Evolutionary conservation across 2,113 vertebrate species (phyloP).

Genomic region (Paedocypris sp.): DNA sequence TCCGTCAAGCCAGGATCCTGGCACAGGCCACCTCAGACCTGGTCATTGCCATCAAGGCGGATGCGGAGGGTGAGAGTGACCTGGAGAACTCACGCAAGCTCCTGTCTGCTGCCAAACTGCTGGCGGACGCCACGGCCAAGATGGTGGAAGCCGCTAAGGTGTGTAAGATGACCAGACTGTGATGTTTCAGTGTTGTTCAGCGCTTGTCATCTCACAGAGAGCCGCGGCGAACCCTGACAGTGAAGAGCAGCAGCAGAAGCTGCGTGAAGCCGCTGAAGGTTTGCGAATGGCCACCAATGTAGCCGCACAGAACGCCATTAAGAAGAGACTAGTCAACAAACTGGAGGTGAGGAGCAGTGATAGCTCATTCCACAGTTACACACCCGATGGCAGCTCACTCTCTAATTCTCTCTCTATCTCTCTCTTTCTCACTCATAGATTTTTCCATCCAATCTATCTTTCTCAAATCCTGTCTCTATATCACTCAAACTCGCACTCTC

Average conservation of each 20-base stretch:
- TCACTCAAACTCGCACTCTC: no score
- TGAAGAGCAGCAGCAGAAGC: constrained; percentile 89
- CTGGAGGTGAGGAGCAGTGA: constrained; percentile 68
- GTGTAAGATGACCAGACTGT: not conserved
- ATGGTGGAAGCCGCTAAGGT: constrained; percentile 99
- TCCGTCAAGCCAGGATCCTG: constrained; percentile 89
- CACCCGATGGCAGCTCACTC: no score
- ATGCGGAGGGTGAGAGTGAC: constrained; percentile 86
- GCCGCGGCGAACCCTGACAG: constrained; percentile 94
- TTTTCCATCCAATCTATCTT: no score
- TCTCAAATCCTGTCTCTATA: no score
- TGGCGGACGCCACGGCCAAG: constrained; percentile 90
- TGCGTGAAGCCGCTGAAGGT: constrained; percentile 88
- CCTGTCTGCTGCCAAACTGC: constrained; percentile 85
- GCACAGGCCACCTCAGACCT: constrained; percentile 93
- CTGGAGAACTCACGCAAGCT: constrained; percentile 93
- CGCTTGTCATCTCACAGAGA: constrained; percentile 65
- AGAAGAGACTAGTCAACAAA: constrained; percentile 91
- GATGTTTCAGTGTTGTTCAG: not conserved
- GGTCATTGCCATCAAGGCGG: constrained; percentile 93
- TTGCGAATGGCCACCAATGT: constrained; percentile 91
- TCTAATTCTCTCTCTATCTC: no score
- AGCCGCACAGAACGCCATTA: constrained; percentile 91
- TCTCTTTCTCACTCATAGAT: no score
- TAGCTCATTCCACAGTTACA: no score